Evolutionary conservation across 1,140 invertebrate species (phyloP).

Genomic region (Bombyx mandarina): DNA sequence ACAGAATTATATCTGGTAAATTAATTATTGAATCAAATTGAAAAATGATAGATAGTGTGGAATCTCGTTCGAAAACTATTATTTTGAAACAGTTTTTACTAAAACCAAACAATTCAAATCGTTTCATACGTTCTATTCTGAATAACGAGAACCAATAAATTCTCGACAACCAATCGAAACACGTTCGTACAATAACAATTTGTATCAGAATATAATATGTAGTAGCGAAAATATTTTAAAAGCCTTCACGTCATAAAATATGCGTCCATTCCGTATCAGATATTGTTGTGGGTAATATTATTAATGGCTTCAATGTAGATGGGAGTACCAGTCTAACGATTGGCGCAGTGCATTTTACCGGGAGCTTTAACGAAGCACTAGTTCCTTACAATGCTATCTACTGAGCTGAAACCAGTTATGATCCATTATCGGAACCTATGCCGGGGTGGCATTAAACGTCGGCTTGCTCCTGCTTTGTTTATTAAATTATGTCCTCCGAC

Average conservation of each 20-base stretch:
- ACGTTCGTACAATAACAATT: constrained; percentile 7
- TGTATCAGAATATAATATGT: constrained; percentile 11
- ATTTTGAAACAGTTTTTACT: no score
- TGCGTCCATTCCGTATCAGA: constrained; percentile 42
- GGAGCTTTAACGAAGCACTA: constrained; percentile 55
- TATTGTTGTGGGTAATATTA: constrained; percentile 42
- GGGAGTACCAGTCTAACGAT: constrained; percentile 49
- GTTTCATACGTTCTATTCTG: no score
- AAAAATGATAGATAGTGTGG: no score
- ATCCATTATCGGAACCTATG: constrained; percentile 63
- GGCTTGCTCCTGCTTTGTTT: constrained; percentile 62
- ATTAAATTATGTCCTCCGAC: constrained; percentile 67
- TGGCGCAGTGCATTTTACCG: constrained; percentile 40
- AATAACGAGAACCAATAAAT: no score
- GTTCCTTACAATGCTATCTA: constrained; percentile 64
- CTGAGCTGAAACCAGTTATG: constrained; percentile 58
- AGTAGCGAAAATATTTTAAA: constrained; percentile 15
- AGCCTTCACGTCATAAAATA: constrained; percentile 19
- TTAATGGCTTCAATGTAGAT: constrained; percentile 52
- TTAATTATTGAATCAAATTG: no score
- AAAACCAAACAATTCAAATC: no score
- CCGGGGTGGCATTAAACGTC: constrained; percentile 67
- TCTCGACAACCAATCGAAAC: no score
- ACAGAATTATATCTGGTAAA: no score
- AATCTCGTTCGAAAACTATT: no score